Evolutionary conservation across 1,140 invertebrate genomes (phyloP), one percentile per base, ranked within the genome.

Genomic region (Drosophila ercepeae): DNA sequence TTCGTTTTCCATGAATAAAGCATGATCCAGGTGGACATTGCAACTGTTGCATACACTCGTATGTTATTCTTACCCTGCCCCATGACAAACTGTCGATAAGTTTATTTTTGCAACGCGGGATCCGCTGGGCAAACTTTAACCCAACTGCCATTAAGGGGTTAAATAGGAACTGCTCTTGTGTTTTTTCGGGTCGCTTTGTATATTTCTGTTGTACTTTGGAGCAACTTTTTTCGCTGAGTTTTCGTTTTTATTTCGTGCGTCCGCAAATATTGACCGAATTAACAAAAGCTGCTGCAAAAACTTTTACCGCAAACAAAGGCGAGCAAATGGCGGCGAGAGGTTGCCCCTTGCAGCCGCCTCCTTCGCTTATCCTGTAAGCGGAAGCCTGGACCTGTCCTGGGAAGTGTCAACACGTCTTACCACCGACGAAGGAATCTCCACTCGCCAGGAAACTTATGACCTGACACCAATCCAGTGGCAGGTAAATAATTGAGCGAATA

Each of bases 171-270:
- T 58, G 50, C 45, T 51, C 32, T 41, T 51, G 25, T 41, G 2
- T 16, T 50, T 67, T 61, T 75, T 79, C 34, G 34, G 34, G 13
- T 13, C 53, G 46, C 55, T 64, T 57, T 44, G 72, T 49, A 41
- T 23, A 21, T 41, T 61, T 45, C 70, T 82, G 74, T 65, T 63
- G 44, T 64, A 64, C 63, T 67, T 64, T 65, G 39, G 46, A 19
- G 48, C 18, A 72, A 84, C 86, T 57, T 84, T 84, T 84, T 76
- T 16, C 65, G 77, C 82, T 74, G 76, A 86, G 68, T 77, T 86
- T 84, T 81, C 81, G 84, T 86, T 86, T 88, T 86, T 81, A 88
- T 86, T 86, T 86, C 82, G 82, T 88, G 82, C 82, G 82, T 88
- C 82, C 74, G 82, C 82, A 86, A 86, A 86, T 86, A 86, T 86